phyloP scores from a whole-genome alignment of 2,888 invertebrate species.

The Pseudococcus viburni region DNA sequence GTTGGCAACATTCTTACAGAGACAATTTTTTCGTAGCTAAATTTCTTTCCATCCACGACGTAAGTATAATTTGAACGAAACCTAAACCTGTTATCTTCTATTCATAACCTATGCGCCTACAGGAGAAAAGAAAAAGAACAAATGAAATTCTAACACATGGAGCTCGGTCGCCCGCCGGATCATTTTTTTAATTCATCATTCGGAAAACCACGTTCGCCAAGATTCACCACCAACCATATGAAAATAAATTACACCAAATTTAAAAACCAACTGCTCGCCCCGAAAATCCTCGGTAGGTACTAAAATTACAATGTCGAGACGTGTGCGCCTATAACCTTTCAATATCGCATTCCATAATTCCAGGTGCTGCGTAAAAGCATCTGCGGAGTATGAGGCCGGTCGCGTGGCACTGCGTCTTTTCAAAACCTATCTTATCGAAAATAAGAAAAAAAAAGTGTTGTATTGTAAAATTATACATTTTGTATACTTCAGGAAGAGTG shows the following conservation, averaged over 20 bases:
- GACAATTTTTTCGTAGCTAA: conserved; percentile 28
- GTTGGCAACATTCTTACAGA: conserved; percentile 37
- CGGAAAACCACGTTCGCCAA: not conserved
- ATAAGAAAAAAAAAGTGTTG: conserved; percentile 45
- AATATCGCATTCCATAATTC: conserved; percentile 63
- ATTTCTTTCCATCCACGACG: not conserved
- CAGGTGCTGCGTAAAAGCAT: conserved; percentile 62
- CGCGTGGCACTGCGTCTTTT: conserved; percentile 62
- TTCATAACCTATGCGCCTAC: not conserved
- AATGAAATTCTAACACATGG: not conserved
- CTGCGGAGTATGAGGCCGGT: conserved; percentile 62
- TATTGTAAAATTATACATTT: conserved; percentile 65
- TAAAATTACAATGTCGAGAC: conserved; percentile 58
- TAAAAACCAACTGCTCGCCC: conserved; percentile 44
- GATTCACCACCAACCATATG: not conserved
- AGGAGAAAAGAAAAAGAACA: not conserved
- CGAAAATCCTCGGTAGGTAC: not conserved
- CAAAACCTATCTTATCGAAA: conserved; percentile 54
- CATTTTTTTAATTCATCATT: conserved; percentile 1
- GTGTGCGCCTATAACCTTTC: conserved; percentile 49
- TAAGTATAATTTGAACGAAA: not conserved
- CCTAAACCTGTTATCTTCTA: not conserved
- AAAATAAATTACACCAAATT: conserved; percentile 47
- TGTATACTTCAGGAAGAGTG: conserved; percentile 20
- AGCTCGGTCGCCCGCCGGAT: not conserved